Conservation (phyloP, 2,797 vertebrate species). For the Falco berigora region DNA sequence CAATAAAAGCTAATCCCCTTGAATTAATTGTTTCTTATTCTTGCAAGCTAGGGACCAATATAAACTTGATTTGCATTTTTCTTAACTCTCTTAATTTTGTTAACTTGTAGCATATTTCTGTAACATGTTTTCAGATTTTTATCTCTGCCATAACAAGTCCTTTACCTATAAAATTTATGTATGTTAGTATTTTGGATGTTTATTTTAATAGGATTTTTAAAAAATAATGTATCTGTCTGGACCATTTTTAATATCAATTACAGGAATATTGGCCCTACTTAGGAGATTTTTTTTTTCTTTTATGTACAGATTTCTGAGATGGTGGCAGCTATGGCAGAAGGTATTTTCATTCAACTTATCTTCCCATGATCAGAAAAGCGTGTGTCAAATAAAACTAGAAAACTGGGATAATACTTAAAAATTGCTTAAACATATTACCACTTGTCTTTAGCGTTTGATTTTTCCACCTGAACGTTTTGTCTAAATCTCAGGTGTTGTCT, state of each 20-base stretch:
- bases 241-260: not conserved
- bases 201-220: not conserved
- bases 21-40: not conserved
- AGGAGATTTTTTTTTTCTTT: not conserved
- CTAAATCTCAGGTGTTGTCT: not conserved
- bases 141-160: not conserved
- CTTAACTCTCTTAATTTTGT: not conserved
- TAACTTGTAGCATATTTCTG: not conserved
- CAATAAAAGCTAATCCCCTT: not conserved
- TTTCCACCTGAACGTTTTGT: not conserved
- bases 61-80: not conserved
- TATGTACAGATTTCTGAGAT: not conserved
- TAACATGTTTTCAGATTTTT: not conserved
- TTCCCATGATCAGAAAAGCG: not conserved
- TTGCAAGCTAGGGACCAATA: not conserved
- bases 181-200: not conserved
- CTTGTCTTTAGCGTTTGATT: not conserved
- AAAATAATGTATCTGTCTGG: not conserved
- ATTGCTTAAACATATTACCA: not conserved
- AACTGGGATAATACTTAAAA: not conserved
- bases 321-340: not conserved
- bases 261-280: not conserved
- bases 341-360: not conserved
- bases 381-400: not conserved
- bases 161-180: not conserved